These are phyloP conservation scores for Caenorhabditis angaria DNA, from an alignment of 2,888 invertebrate species.

Conservation along the genomic window DNA sequence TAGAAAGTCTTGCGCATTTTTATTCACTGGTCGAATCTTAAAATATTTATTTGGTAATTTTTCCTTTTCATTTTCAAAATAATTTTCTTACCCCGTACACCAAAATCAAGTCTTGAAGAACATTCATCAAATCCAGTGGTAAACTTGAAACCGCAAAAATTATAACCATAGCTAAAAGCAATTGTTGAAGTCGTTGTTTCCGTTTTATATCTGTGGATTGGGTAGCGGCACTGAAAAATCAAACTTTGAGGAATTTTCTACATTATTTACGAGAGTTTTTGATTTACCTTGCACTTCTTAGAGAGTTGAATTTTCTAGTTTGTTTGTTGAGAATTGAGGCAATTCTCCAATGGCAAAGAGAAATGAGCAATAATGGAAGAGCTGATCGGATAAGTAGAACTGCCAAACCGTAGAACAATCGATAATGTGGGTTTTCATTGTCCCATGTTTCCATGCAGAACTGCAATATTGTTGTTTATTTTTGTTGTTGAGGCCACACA, in stretches of 20 bases:
- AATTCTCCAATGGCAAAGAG: slow-evolving; percentile 86
- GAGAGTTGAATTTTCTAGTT: slow-evolving; percentile 43
- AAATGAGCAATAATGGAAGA: slow-evolving; percentile 89
- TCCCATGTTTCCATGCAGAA: slow-evolving; percentile 61
- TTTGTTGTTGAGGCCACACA: too few species aligned
- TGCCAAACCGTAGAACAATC: slow-evolving; percentile 54
- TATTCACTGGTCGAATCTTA: slow-evolving; percentile 34
- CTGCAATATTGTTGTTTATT: slow-evolving; percentile 24
- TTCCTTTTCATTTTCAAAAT: too few species aligned
- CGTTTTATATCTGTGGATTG: slow-evolving; percentile 81
- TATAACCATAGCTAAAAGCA: slow-evolving; percentile 93
- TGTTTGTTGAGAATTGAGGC: slow-evolving; percentile 53
- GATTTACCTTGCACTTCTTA: slow-evolving; percentile 37
- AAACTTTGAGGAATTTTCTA: neutral
- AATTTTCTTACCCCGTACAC: slow-evolving; percentile 54
- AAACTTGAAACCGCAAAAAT: slow-evolving; percentile 89
- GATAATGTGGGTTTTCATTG: slow-evolving; percentile 44
- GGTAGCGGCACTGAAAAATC: slow-evolving; percentile 31
- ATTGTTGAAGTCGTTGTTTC: slow-evolving; percentile 89
- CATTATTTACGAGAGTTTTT: neutral
- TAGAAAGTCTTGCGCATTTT: slow-evolving; percentile 71
- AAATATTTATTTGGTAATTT: too few species aligned
- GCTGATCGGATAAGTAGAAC: slow-evolving; percentile 86
- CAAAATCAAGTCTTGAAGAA: slow-evolving; percentile 55
- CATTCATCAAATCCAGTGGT: slow-evolving; percentile 60